Evolutionary conservation across 2,113 vertebrate species (phyloP).

Genomic region (Sander lucioperca): DNA sequence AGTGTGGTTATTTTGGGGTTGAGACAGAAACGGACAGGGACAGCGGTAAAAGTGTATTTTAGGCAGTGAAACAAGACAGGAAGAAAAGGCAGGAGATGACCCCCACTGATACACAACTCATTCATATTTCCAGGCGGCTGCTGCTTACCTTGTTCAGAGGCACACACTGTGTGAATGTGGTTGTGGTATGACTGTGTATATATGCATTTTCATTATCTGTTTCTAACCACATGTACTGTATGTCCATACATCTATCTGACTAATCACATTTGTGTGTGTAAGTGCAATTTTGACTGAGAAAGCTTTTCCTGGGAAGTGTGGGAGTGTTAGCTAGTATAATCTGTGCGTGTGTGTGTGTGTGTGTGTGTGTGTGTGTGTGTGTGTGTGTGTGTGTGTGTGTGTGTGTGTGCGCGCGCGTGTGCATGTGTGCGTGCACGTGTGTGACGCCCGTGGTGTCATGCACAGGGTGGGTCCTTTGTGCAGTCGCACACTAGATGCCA

Average conservation of each 20-base stretch:
- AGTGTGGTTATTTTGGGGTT: conserved; percentile 66
- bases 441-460: conserved; percentile 59
- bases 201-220: conserved; percentile 32
- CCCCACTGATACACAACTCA: conserved; percentile 58
- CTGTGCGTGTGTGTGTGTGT: conserved; percentile 13
- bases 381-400: conserved; percentile 12
- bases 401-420: conserved; percentile 31
- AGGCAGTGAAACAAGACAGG: conserved; percentile 57
- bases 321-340: conserved; percentile 27
- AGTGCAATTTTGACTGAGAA: conserved; percentile 32
- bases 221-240: conserved; percentile 51
- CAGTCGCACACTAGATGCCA: conserved; percentile 68
- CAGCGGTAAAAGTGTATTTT: conserved; percentile 60
- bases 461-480: conserved; percentile 74
- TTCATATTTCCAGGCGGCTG: conserved; percentile 50
- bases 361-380: conserved; percentile 14
- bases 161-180: conserved; percentile 60
- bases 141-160: conserved; percentile 63
- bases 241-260: conserved; percentile 52
- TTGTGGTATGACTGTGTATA: conserved; percentile 35
- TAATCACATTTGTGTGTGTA: conserved; percentile 45
- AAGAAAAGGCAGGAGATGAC: conserved; percentile 65
- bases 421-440: conserved; percentile 41
- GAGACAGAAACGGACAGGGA: conserved; percentile 51
- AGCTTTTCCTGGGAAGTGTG: conserved; percentile 41